Conservation (phyloP, 2,888 invertebrate genomes). For the Mayetiola destructor region DNA sequence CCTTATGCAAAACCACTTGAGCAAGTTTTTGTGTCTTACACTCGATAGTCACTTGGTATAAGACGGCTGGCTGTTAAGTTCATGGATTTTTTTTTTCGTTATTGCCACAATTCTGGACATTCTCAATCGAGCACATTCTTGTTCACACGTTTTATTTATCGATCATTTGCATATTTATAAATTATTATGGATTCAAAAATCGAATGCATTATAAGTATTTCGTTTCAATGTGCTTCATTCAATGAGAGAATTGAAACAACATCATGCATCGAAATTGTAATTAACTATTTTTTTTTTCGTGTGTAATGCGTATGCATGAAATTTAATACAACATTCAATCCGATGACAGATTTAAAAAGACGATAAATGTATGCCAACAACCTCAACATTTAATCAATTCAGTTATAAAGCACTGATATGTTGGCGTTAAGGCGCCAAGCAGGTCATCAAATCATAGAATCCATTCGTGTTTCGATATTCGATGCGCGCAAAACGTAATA, state of each 20-base stretch:
- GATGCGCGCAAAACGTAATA: background rate
- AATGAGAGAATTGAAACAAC: background rate
- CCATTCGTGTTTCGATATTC: too few relatives aligned
- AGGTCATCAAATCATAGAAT: constrained; percentile 2
- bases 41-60: too few relatives aligned
- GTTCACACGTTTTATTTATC: too few relatives aligned
- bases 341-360: background rate
- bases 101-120: too few relatives aligned
- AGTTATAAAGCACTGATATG: background rate
- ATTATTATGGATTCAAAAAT: too few relatives aligned
- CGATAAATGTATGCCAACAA: constrained; percentile 1
- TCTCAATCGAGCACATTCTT: constrained; percentile 1
- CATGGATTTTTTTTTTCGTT: constrained; percentile 2
- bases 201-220: background rate
- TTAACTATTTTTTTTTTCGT: too few relatives aligned
- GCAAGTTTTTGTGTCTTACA: too few relatives aligned
- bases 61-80: too few relatives aligned
- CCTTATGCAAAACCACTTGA: background rate
- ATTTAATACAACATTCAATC: background rate
- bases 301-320: too few relatives aligned
- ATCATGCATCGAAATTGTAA: background rate
- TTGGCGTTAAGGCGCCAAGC: constrained; percentile 5
- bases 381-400: constrained; percentile 1
- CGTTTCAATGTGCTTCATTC: background rate
- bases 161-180: too few relatives aligned